A percentile compares a stretch with the other conserved stretches of the same genome.
phyloP scores from a whole-genome alignment of 2,113 vertebrate genomes.

The Ancistrus triradiatus region DNA sequence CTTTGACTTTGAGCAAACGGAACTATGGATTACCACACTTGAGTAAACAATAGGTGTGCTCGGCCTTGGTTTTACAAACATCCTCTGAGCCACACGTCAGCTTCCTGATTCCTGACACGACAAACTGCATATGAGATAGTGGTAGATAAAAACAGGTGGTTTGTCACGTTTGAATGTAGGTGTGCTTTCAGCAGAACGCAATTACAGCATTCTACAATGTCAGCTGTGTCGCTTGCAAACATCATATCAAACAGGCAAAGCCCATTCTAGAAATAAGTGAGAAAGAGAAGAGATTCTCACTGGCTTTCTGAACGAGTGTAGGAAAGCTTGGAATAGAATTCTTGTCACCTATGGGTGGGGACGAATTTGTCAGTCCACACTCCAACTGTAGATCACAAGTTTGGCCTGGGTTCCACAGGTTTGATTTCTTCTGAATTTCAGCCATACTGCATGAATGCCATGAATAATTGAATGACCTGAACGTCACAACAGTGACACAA shows the following conservation, averaged over 20 bases:
- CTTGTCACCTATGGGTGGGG: conserved; percentile 9
- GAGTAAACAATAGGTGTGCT: conserved; percentile 40
- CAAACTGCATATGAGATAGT: conserved; percentile 14
- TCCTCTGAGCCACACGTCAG: conserved; percentile 27
- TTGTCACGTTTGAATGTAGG: conserved; percentile 1
- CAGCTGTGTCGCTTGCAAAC: neutral
- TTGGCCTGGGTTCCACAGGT: neutral
- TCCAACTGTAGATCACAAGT: conserved; percentile 19
- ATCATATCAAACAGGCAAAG: neutral
- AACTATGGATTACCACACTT: conserved; percentile 42
- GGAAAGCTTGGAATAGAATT: conserved; percentile 20
- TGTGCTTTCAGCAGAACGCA: neutral
- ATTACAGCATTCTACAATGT: neutral
- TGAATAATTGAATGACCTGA: too few species aligned
- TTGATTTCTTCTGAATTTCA: conserved; percentile 13
- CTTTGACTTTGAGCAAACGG: conserved; percentile 42
- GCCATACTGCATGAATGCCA: conserved; percentile 10
- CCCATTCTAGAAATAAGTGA: neutral
- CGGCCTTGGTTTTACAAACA: conserved; percentile 40
- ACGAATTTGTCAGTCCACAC: conserved; percentile 27
- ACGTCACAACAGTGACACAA: too few species aligned
- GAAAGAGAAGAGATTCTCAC: neutral
- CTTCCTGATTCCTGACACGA: conserved; percentile 40
- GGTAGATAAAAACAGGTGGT: conserved; percentile 5
- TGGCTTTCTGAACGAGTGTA: neutral